phyloP scores from a whole-genome alignment of 2,113 vertebrate genomes.

The Chaetorhynchus papuensis region DNA sequence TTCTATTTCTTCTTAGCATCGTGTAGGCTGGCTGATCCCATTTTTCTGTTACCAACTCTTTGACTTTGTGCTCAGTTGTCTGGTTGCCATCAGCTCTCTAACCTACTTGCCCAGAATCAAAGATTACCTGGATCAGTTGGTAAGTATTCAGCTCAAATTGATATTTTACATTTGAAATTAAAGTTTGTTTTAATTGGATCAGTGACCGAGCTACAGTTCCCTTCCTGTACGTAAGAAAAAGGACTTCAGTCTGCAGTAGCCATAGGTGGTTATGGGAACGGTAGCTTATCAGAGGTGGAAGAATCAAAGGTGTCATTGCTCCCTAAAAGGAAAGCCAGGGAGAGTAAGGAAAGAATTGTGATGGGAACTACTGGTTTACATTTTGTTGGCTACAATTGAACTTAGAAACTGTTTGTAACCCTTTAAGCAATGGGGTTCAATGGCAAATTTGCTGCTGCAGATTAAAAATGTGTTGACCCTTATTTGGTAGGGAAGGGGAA shows the following conservation, averaged over 20 bases:
- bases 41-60: slow-evolving; percentile 99
- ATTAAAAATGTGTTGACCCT: neutral
- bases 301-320: neutral
- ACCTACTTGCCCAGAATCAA: slow-evolving; percentile 96
- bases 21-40: slow-evolving; percentile 94
- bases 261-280: neutral
- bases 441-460: neutral
- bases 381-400: neutral
- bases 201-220: neutral
- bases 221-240: neutral
- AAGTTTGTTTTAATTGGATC: neutral
- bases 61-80: slow-evolving; percentile 95
- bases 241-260: neutral
- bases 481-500: neutral
- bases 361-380: neutral
- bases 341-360: neutral
- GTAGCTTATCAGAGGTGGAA: neutral
- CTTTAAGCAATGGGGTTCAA: neutral
- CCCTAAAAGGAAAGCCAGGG: neutral
- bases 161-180: neutral
- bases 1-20: slow-evolving; percentile 73
- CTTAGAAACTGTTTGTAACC: rapidly evolving
- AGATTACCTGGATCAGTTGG: slow-evolving; percentile 95
- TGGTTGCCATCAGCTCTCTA: slow-evolving; percentile 95
- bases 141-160: slow-evolving; percentile 66